These are phyloP conservation scores for Spinus olivaceus DNA, from an alignment of 2,797 vertebrate genomes.

Conservation along the genomic window DNA sequence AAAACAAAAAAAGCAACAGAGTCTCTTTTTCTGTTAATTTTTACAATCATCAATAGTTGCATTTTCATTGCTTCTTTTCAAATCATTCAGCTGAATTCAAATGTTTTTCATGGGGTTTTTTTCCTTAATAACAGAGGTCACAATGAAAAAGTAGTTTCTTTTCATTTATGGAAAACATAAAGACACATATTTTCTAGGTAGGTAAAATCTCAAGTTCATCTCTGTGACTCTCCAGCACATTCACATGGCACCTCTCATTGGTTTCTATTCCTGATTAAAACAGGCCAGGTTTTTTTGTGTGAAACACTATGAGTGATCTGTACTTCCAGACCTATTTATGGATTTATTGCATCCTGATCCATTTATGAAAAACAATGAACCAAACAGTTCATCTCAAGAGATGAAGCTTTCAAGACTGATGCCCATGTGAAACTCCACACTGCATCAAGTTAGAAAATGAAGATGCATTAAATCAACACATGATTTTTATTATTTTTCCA, in stretches of 20 bases:
- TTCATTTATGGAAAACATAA: neutral
- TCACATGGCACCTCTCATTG: neutral
- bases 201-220: neutral
- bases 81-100: neutral
- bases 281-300: neutral
- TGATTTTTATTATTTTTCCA: neutral
- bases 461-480: neutral
- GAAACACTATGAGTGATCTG: neutral
- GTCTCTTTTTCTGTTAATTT: neutral
- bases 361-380: neutral
- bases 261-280: neutral
- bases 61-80: neutral
- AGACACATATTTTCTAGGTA: neutral
- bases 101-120: neutral
- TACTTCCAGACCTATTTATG: neutral
- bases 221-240: neutral
- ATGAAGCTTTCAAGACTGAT: neutral
- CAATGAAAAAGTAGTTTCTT: neutral
- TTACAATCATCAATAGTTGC: neutral
- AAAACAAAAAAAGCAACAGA: rapidly evolving
- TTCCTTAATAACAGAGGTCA: neutral
- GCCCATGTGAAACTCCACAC: neutral
- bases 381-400: neutral
- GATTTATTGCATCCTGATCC: neutral
- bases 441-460: neutral